A percentile compares a stretch with the other conserved stretches of the same genome.
phyloP scores from a whole-genome alignment of 2,113 vertebrate genomes.

The Cricetomys ansorgei region DNA sequence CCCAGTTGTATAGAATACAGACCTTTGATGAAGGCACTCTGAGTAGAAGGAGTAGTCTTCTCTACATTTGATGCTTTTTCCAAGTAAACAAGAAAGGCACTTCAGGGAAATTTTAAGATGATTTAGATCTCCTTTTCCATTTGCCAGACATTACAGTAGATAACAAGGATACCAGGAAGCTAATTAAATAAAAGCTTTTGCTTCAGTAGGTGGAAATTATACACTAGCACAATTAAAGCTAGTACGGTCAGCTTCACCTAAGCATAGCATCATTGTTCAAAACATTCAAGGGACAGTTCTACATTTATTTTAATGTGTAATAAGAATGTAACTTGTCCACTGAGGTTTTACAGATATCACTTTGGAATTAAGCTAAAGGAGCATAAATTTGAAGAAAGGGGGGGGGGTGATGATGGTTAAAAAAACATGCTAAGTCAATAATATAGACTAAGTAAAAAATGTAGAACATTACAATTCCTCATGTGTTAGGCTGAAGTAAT shows the following conservation, averaged over 20 bases:
- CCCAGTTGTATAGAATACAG: neutral
- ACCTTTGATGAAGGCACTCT: rapidly evolving
- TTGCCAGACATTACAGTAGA: neutral
- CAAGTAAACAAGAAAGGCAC: neutral
- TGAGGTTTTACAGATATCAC: neutral
- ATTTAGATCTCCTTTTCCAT: neutral
- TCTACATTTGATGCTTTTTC: neutral
- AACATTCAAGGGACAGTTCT: neutral
- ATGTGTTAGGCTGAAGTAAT: neutral
- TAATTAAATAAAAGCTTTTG: neutral
- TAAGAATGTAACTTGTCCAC: neutral
- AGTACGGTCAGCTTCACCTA: neutral
- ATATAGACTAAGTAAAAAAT: no score
- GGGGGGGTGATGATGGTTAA: neutral
- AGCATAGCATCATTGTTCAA: neutral
- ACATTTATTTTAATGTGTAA: neutral
- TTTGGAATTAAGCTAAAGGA: neutral
- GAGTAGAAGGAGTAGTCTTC: neutral
- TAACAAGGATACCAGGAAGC: neutral
- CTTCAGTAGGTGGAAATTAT: neutral
- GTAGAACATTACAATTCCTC: neutral
- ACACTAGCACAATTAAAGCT: neutral
- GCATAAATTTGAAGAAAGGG: neutral
- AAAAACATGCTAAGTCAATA: neutral
- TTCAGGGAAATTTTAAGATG: neutral